Percentiles rank a stretch among this genome's conserved stretches.
Evolutionary conservation across 2,113 vertebrate genomes (phyloP).

Genomic region (Smithornis capensis): DNA sequence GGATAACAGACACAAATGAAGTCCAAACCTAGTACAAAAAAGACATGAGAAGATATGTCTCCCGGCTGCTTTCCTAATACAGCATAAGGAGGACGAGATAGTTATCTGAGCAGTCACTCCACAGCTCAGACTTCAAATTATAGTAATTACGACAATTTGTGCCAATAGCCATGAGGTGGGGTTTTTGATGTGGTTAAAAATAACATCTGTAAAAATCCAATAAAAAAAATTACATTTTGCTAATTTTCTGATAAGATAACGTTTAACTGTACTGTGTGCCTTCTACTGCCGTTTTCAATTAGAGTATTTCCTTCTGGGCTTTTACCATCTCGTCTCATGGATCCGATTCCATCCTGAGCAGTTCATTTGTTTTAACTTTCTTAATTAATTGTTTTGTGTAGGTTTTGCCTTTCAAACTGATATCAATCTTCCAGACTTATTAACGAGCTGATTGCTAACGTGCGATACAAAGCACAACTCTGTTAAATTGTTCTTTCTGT

Average conservation of each 20-base stretch:
- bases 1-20: conserved; percentile 81
- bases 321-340: conserved; percentile 71
- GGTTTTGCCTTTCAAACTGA: conserved; percentile 77
- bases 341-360: conserved; percentile 70
- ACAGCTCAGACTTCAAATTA: conserved; percentile 80
- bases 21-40: conserved; percentile 75
- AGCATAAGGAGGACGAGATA: conserved; percentile 69
- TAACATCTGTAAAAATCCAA: conserved; percentile 83
- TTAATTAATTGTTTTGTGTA: conserved; percentile 84
- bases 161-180: conserved; percentile 80
- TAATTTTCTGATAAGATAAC: conserved; percentile 87
- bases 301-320: conserved; percentile 75
- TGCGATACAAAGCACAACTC: conserved; percentile 44
- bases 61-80: conserved; percentile 68
- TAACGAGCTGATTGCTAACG: conserved; percentile 69
- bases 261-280: conserved; percentile 69
- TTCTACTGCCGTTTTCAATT: conserved; percentile 78
- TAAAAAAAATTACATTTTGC: conserved; percentile 84
- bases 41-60: conserved; percentile 71
- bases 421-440: conserved; percentile 77
- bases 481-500: conserved; percentile 64
- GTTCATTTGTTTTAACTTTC: conserved; percentile 80
- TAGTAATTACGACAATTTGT: conserved; percentile 84
- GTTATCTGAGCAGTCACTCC: conserved; percentile 75
- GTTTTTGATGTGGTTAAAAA: conserved; percentile 85